These are phyloP conservation scores for Formica exsecta DNA, from an alignment of 1,140 invertebrate species.

Conservation along the genomic window DNA sequence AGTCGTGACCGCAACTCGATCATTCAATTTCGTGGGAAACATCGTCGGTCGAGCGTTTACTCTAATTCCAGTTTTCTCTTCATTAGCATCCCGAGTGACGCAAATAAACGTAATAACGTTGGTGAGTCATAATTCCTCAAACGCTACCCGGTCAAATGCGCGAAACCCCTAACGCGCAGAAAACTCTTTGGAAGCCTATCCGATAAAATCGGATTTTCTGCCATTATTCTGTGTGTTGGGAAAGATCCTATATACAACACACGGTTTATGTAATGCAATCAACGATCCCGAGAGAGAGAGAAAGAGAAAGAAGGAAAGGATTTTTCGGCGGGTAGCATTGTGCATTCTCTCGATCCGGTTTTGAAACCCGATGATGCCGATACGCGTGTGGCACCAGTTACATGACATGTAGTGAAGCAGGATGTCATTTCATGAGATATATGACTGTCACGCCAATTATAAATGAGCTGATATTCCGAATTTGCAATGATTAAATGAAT, in stretches of 20 bases:
- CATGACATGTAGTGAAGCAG: background rate
- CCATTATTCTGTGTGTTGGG: background rate
- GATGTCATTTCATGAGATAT: slow-evolving; percentile 21
- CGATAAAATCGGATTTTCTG: slow-evolving; percentile 9
- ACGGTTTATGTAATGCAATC: slow-evolving; percentile 38
- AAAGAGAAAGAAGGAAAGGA: slow-evolving; percentile 45
- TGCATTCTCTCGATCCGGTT: slow-evolving; percentile 37
- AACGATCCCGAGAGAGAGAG: slow-evolving; percentile 3
- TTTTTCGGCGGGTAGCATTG: slow-evolving; percentile 23
- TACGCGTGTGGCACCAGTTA: slow-evolving; percentile 30
- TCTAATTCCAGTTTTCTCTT: slow-evolving; percentile 50
- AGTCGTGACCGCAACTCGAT: slow-evolving; percentile 30
- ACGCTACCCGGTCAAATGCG: background rate
- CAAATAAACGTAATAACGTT: slow-evolving; percentile 22
- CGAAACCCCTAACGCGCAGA: background rate
- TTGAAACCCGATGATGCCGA: slow-evolving; percentile 42
- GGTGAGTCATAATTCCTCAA: slow-evolving; percentile 36
- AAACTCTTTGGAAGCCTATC: background rate
- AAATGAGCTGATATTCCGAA: background rate
- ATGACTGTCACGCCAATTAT: slow-evolving; percentile 27
- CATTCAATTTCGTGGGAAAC: slow-evolving; percentile 39
- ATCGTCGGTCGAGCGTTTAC: background rate
- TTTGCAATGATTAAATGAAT: background rate
- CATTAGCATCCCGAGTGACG: slow-evolving; percentile 40
- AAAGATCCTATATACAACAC: background rate